These are phyloP conservation scores for Calephelis virginiensis DNA, from an alignment of 1,140 invertebrate genomes.

Conservation along the genomic window DNA sequence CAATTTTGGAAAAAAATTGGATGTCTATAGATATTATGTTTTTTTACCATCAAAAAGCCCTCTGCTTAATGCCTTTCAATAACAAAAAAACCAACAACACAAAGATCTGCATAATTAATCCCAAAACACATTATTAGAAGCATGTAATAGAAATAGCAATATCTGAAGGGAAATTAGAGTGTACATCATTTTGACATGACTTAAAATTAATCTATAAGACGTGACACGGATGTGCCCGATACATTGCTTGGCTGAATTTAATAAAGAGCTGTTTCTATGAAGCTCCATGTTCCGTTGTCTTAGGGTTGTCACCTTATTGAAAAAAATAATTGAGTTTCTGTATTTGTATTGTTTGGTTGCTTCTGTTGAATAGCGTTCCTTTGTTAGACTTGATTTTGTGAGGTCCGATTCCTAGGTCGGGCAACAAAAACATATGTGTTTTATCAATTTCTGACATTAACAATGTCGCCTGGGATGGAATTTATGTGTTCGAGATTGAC, in stretches of 20 bases:
- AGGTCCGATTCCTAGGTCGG: too few species aligned
- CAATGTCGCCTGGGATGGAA: too few species aligned
- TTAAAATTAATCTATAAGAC: constrained; percentile 56
- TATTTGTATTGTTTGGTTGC: too few species aligned
- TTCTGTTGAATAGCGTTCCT: too few species aligned
- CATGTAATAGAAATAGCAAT: constrained; percentile 22
- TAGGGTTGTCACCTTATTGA: neutral
- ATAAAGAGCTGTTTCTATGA: constrained; percentile 49
- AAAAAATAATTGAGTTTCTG: neutral
- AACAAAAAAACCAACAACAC: neutral
- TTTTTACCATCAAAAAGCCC: too few species aligned
- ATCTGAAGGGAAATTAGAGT: constrained; percentile 43
- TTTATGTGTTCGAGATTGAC: too few species aligned
- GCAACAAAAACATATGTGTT: too few species aligned
- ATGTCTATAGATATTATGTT: too few species aligned
- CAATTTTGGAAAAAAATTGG: too few species aligned
- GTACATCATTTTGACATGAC: constrained; percentile 53
- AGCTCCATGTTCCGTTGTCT: constrained; percentile 20
- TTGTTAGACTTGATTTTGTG: too few species aligned
- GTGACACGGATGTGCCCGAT: constrained; percentile 40
- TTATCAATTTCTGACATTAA: too few species aligned
- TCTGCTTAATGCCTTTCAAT: neutral
- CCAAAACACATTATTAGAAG: constrained; percentile 1
- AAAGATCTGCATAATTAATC: constrained; percentile 7
- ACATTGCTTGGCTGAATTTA: constrained; percentile 49